Percentiles rank a stretch among this genome's conserved stretches.
These are phyloP conservation scores for Platygyra sinensis DNA, from an alignment of 64 coral and sea anemone species.

Conservation along the genomic window DNA sequence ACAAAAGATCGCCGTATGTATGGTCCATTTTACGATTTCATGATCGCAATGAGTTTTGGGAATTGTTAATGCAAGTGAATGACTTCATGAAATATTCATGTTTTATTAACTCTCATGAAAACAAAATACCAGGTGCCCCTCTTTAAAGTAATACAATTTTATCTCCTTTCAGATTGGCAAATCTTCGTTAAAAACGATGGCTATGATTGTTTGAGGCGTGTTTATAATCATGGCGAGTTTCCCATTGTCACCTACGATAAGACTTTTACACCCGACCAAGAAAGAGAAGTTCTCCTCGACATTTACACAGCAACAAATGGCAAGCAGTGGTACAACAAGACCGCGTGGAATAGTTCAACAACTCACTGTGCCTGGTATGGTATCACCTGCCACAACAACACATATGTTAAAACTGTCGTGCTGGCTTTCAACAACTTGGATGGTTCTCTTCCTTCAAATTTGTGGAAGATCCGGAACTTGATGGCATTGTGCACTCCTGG, in stretches of 20 bases:
- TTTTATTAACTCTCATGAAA: no score
- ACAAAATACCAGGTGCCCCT: no score
- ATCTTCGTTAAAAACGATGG: neutral
- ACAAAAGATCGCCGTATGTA: no score
- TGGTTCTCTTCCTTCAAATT: neutral
- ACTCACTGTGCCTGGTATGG: constrained; percentile 19
- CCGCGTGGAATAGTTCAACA: constrained; percentile 23
- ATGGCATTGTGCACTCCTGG: neutral
- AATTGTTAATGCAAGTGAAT: no score
- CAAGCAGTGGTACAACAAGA: constrained; percentile 4
- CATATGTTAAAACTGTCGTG: neutral
- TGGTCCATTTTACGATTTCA: no score
- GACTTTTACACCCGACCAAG: constrained; percentile 9
- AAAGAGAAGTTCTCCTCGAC: constrained; percentile 30
- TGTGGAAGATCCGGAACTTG: constrained; percentile 20
- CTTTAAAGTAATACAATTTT: no score
- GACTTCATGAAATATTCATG: no score
- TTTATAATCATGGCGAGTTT: neutral
- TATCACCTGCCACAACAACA: constrained; percentile 2
- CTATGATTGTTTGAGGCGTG: neutral
- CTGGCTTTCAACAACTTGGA: constrained; percentile 4
- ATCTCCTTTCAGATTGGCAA: neutral
- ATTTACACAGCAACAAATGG: constrained; percentile 37
- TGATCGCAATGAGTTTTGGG: no score
- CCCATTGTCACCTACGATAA: neutral